Evolutionary conservation across 2,113 vertebrate species (phyloP), one percentile per base, ranked within the genome.

Genomic region (Ahaetulla prasina): DNA sequence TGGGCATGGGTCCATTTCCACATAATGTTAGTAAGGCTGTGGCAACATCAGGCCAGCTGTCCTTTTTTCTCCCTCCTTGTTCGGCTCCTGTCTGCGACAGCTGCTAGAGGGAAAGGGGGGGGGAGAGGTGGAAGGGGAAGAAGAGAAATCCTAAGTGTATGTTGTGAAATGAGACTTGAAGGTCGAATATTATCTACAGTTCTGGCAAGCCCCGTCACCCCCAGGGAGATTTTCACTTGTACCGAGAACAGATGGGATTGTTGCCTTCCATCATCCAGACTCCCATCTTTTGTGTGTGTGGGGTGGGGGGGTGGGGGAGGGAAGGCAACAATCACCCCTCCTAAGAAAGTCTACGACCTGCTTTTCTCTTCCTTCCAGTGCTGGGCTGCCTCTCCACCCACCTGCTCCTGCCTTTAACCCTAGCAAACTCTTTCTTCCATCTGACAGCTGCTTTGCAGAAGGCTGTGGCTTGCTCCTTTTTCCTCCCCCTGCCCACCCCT

Each of bases 31-130:
- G 49, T 3, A 14, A 8, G 87, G 87, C 91, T 60, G 43, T 85
- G 60, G 74, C 47, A 22, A 57, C 43, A 89, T 23, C 53, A 85
- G 74, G 53, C 92, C 92, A 89, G 88, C 74, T 85, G 88, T 52
- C 53, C 8, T 89, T 35, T 27, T 12, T 35, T 23, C 8, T 49
- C 5, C 53, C 52, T 57, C 87, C 52, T 85, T 27, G 52, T 53
- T 50, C 10, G n/a, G 52, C 12, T 45, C 18, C 14, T 63, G 43
- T 52, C 68, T 45, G 30, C 39, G 88, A 54, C 30, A 92, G 74
- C 88, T 92, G 88, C 16, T 35, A 53, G 8, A 50, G 30, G 54
- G 87, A 10, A 50, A 57, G 25, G 5, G 6, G 10, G 3, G 25
- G 9, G 9, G 8, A 1, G 27, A 30, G 30, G 11, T 6, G 68